Conservation (phyloP, 2,797 vertebrate genomes). For the Tragelaphus oryx region DNA sequence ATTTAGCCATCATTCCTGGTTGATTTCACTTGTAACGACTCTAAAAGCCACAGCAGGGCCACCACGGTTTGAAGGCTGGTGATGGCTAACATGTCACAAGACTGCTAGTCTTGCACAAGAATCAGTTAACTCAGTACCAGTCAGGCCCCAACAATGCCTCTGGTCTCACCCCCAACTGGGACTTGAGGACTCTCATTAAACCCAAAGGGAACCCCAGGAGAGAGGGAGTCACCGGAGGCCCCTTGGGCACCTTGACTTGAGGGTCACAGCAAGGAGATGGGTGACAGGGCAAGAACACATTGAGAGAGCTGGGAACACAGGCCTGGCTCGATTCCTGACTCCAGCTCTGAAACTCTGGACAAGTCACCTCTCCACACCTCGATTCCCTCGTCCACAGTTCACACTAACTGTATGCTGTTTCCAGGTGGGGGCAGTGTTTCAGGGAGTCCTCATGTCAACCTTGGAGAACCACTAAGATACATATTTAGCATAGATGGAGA, state of each 20-base stretch:
- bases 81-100: neutral
- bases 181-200: neutral
- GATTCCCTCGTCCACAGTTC: neutral
- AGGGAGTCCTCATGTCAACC: neutral
- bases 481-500: neutral
- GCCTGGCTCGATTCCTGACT: neutral
- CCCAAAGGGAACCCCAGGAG: neutral
- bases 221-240: neutral
- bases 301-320: neutral
- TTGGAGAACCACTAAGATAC: neutral
- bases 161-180: neutral
- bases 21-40: neutral
- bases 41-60: neutral
- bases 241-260: neutral
- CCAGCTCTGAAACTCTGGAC: neutral
- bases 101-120: constrained; percentile 30
- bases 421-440: accelerated
- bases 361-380: neutral
- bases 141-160: neutral
- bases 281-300: neutral
- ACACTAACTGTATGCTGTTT: neutral
- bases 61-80: neutral
- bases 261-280: neutral
- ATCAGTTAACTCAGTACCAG: neutral
- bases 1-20: neutral